A percentile compares a stretch with the other conserved stretches of the same genome.
Evolutionary conservation across 2,797 vertebrate genomes (phyloP).

Genomic region (Poeciliopsis paucimaculata): DNA sequence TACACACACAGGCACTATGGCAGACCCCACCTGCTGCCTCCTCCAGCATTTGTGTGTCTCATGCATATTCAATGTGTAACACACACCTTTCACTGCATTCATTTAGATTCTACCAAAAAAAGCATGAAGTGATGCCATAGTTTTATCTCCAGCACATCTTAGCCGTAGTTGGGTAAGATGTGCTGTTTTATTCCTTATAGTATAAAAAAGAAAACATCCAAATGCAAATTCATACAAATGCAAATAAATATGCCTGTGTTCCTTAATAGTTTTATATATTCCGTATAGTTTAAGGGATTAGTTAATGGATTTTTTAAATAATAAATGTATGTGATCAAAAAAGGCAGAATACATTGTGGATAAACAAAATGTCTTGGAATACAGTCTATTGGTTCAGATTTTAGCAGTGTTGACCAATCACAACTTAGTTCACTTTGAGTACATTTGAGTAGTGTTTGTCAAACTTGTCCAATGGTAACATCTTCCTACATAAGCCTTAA

Average conservation of each 20-base stretch:
- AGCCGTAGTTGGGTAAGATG: no score
- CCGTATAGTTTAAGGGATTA: not conserved
- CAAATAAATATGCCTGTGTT: not conserved
- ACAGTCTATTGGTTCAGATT: not conserved
- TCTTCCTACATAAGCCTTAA: not conserved
- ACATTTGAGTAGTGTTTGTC: not conserved
- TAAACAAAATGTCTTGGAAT: not conserved
- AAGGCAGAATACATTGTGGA: not conserved
- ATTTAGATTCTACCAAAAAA: not conserved
- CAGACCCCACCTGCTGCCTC: slow-evolving; percentile 44
- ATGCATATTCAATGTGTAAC: slow-evolving; percentile 38
- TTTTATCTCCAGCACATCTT: not conserved
- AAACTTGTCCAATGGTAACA: not conserved
- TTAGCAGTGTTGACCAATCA: not conserved
- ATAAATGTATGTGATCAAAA: not conserved
- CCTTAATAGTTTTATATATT: not conserved
- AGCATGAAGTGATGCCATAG: not conserved
- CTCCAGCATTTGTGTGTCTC: slow-evolving; percentile 23
- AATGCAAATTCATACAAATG: not conserved
- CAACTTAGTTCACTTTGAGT: not conserved
- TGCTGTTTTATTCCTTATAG: no score
- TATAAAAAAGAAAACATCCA: not conserved
- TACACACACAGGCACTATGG: slow-evolving; percentile 50
- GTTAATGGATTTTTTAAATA: not conserved
- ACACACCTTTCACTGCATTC: slow-evolving; percentile 36